Conservation (phyloP, 2,888 invertebrate species). For the Cheilosia vernalis region DNA sequence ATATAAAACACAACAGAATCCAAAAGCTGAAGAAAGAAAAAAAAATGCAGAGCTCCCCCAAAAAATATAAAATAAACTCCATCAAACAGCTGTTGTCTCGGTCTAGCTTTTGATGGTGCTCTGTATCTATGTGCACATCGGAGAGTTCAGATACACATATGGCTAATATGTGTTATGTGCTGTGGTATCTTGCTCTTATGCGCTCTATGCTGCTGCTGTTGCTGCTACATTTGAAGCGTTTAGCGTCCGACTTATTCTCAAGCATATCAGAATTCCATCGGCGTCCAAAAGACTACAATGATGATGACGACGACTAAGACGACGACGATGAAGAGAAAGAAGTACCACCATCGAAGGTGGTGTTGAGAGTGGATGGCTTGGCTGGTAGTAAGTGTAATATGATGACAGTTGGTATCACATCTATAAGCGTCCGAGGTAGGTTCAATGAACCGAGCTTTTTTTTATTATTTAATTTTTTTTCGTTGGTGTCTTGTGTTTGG, state of each 20-base stretch:
- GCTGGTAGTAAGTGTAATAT: slow-evolving; percentile 73
- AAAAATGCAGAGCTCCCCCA: slow-evolving; percentile 64
- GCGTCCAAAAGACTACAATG: slow-evolving; percentile 49
- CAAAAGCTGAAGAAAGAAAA: slow-evolving; percentile 46
- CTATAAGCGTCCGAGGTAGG: slow-evolving; percentile 68
- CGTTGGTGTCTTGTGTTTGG: slow-evolving; percentile 44
- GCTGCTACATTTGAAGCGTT: slow-evolving; percentile 42
- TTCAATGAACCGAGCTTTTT: slow-evolving; percentile 74
- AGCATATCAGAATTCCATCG: slow-evolving; percentile 69
- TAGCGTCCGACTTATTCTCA: slow-evolving; percentile 45
- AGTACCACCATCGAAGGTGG: slow-evolving; percentile 66
- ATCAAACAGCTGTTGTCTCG: slow-evolving; percentile 71
- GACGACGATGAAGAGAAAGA: slow-evolving; percentile 63
- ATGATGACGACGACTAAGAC: slow-evolving; percentile 9
- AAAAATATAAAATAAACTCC: slow-evolving; percentile 28
- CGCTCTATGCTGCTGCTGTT: slow-evolving; percentile 49
- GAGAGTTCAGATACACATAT: slow-evolving; percentile 56
- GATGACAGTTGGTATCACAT: slow-evolving; percentile 74
- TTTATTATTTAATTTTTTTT: slow-evolving; percentile 38
- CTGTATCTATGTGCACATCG: slow-evolving; percentile 65
- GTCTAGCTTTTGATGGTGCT: slow-evolving; percentile 59
- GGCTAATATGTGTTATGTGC: slow-evolving; percentile 40
- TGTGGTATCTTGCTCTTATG: slow-evolving; percentile 51
- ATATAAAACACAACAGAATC: slow-evolving; percentile 20
- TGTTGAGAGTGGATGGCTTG: slow-evolving; percentile 64